Evolutionary conservation across 2,888 invertebrate species (phyloP), one percentile per base, ranked within the genome.

Genomic region (Clivina fossor): DNA sequence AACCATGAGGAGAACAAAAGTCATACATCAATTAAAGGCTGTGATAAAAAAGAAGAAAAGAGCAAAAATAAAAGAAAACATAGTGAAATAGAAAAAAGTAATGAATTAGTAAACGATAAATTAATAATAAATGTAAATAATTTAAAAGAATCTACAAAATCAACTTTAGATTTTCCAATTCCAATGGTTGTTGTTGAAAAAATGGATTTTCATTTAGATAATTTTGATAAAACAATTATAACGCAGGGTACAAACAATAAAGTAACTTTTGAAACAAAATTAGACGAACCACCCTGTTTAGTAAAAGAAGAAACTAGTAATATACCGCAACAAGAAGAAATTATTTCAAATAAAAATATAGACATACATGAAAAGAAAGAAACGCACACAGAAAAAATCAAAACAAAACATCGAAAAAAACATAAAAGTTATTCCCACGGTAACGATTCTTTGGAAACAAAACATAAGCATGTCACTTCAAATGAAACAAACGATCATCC

Each of bases 341-440:
- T 8, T n/a, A 4, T 9, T 9, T 16, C 18, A 30, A 33, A 33
- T 32, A 24, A 20, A 20, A 35, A 33, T 22, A 8, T 48, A 48
- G 22, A 33, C 4, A 4, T n/a, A 33, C 5, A 4, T 9, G 26
- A 24, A 24, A 24, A 24, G 4, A 9, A 24, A 24, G 38, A 48
- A 8, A 13, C 11, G 5, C 30, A 15, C 28, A 16, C 44, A 30
- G 47, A 35, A 53, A 57, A 56, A 58, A 58, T 28, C 54, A 55
- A 56, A 48, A 43, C 8, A 47, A 60, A 58, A 32, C 48, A 56
- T 51, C 47, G 54, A 26, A 58, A 50, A 44, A 60, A 54, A 51
- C 24, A 19, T 8, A 61, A 60, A 56, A 58, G 59, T 48, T 38
- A 32, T 22, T 48, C 37, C n/a, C 37, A 48, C 37, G 37, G 30